Percentiles rank a stretch among this genome's conserved stretches.
These are phyloP conservation scores for Xanthorhoe designata DNA, from an alignment of 2,888 invertebrate genomes.

Conservation along the genomic window DNA sequence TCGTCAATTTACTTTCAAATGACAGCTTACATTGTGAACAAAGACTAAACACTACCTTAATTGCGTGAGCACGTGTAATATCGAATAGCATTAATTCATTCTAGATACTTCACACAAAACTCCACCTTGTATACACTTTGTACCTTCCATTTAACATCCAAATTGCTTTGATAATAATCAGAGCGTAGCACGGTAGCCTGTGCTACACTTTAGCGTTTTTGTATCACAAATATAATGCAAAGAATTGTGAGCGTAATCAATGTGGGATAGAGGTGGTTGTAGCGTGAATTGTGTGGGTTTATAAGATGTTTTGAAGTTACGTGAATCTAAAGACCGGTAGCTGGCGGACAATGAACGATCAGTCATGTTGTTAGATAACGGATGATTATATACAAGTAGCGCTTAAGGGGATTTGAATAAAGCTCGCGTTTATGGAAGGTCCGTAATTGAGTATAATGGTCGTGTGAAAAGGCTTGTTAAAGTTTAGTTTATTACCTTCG, in stretches of 20 bases:
- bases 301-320: slow-evolving; percentile 49
- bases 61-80: slow-evolving; percentile 54
- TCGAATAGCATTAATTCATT: slow-evolving; percentile 45
- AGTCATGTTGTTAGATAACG: slow-evolving; percentile 77
- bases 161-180: slow-evolving; percentile 20
- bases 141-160: not conserved
- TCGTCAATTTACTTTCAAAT: slow-evolving; percentile 45
- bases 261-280: slow-evolving; percentile 29
- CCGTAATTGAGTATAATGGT: slow-evolving; percentile 27
- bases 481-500: not conserved
- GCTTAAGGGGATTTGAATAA: slow-evolving; percentile 45
- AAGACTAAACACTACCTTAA: slow-evolving; percentile 47
- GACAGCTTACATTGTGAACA: slow-evolving; percentile 61
- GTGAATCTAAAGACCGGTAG: slow-evolving; percentile 74
- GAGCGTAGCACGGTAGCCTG: slow-evolving; percentile 33
- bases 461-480: slow-evolving; percentile 24
- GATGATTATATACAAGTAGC: slow-evolving; percentile 65
- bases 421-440: slow-evolving; percentile 41
- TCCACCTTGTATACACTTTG: slow-evolving; percentile 32
- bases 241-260: not conserved
- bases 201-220: slow-evolving; percentile 32
- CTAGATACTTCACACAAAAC: slow-evolving; percentile 23
- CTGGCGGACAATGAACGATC: slow-evolving; percentile 80
- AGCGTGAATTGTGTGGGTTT: slow-evolving; percentile 27
- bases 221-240: slow-evolving; percentile 4